Base-by-base conservation (phyloP, 2,888 invertebrate species). In the Euzophera pinguis region DNA sequence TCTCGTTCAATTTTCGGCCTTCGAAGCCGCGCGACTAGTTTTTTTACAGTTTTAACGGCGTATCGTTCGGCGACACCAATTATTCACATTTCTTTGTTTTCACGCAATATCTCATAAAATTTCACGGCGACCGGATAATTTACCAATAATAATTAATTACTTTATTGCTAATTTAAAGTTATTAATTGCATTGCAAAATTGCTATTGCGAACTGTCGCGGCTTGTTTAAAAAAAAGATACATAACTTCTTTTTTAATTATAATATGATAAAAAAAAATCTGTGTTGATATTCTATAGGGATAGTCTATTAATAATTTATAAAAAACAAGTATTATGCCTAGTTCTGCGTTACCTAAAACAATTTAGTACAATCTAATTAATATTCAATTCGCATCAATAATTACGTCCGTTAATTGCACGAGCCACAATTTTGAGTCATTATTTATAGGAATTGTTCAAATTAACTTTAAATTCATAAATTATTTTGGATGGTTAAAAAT, bases 41-140 rank as follows among this genome's bases (percentile, higher is more conserved):
- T 78, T 78, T 87, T 86, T 86, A 88, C 86, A 87, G 86, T 86
- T 88, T 81, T 85, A 89, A 88, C 88, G 88, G 84, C 78, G 78
- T 74, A 63, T 65, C 75, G 71, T 62, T 65, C 66, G 68, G 67
- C 68, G 71, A 75, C 78, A 73, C 69, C 54, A 62, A 65, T 71
- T 69, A 71, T 70, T 59, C 53, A 61, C 64, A 64, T 70, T 69
- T 71, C 71, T 74, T 78, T 79, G 75, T 78, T 75, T 71, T 68
- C 58, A 49, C 14, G 37, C 55, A 49, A 49, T 53, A 43, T 45
- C 43, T 49, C 49, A 38, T 16, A 29, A 51, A 43, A 51, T 27
- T 51, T 51, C 43, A 45, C 45, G 32, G 32, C 16, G n/a, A 32
- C 13, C 45, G 34, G 29, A 9, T n/a, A 45, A 45, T 45, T 45